Evolutionary conservation across 2,888 invertebrate species (phyloP), one percentile per base, ranked within the genome.

Genomic region (Microctonus hyperodae): DNA sequence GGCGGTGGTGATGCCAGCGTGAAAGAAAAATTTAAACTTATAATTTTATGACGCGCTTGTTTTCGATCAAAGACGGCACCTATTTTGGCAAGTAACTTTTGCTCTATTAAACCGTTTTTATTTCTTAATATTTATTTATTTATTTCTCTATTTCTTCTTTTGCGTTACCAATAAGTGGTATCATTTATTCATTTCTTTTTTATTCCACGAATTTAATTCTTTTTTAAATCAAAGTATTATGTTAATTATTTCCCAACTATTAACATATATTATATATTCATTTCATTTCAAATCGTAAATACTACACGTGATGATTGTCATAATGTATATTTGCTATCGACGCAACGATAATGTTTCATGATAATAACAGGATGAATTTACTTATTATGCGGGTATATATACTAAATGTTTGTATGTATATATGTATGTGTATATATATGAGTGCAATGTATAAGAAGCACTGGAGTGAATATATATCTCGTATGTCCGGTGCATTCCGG

Each of bases 321-420:
- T 22, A 23, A n/a, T 31, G 33, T 50, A 50, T 7, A 56, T 56
- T 37, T 22, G 57, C 37, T 57, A 57, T 57, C 57, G 50, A 16
- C 50, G n/a, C 60, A 35, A 48, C 22, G 53, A 53, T 37, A 44
- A 59, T 44, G 25, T n/a, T 25, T 44, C 40, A 40, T 44, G 60
- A 66, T 66, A 63, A 67, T 63, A 51, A 63, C 59, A 64, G 62
- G 59, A 67, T 63, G 67, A 62, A 62, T 62, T 63, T 58, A 63
- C 51, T 67, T 67, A 67, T 67, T 67, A 67, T 67, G 63, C 67
- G 63, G 67, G 59, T 64, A 63, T 55, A 64, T 64, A 59, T 44
- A 44, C 44, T 44, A 1, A 20, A 44, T 7, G 6, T 44, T 44
- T 57, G 59, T 59, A 51, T 65, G 58, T 57, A 50, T n/a, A n/a